Evolutionary conservation across 1,140 invertebrate genomes (phyloP).

Genomic region (Eumaeus atala): DNA sequence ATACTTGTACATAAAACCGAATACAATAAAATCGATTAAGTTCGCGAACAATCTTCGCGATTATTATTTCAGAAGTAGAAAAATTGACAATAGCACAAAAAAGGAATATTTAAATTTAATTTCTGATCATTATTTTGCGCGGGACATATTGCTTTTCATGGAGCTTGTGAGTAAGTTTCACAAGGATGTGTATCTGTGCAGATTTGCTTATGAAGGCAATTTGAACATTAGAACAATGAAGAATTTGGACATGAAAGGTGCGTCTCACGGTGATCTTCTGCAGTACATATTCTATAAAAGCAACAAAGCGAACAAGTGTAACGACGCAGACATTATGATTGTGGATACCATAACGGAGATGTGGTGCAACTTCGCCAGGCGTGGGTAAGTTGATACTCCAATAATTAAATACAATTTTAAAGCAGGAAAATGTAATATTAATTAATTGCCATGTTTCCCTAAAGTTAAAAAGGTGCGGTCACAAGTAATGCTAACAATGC

Average conservation of each 20-base stretch:
- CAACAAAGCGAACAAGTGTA: slow-evolving; percentile 40
- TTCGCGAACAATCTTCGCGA: slow-evolving; percentile 48
- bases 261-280: slow-evolving; percentile 78
- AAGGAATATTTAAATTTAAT: slow-evolving; percentile 53
- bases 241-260: slow-evolving; percentile 56
- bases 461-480: too few species aligned
- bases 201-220: slow-evolving; percentile 61
- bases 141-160: slow-evolving; percentile 57
- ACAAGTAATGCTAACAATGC: too few species aligned
- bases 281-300: slow-evolving; percentile 77
- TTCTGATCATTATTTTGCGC: slow-evolving; percentile 62
- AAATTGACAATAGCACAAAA: slow-evolving; percentile 28
- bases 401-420: neutral
- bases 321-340: slow-evolving; percentile 42
- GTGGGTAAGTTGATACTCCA: slow-evolving; percentile 71
- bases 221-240: slow-evolving; percentile 52
- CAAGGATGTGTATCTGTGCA: slow-evolving; percentile 61
- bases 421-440: neutral
- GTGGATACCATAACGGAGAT: slow-evolving; percentile 71
- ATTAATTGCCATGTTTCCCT: too few species aligned
- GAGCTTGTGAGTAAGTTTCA: slow-evolving; percentile 43
- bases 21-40: slow-evolving; percentile 26
- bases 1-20: slow-evolving; percentile 28
- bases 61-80: slow-evolving; percentile 69
- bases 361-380: slow-evolving; percentile 82